These are phyloP conservation scores for Lasiurus borealis DNA, from an alignment of 2,113 vertebrate genomes.

Conservation along the genomic window DNA sequence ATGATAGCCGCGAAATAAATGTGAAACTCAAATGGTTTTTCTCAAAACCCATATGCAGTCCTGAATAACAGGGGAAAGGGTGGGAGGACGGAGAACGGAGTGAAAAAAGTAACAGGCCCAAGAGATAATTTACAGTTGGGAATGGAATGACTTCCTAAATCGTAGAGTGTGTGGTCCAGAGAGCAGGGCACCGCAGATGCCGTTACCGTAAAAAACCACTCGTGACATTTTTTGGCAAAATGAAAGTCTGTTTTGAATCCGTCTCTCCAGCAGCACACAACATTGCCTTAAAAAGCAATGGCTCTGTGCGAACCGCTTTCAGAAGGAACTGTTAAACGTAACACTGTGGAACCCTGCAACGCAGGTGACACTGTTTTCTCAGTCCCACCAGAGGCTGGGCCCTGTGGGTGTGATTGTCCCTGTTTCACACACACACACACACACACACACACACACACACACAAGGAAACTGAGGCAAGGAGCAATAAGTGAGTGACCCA, in stretches of 20 bases:
- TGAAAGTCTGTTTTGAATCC: slow-evolving; percentile 62
- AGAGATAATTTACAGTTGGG: slow-evolving; percentile 46
- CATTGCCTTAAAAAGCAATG: slow-evolving; percentile 44
- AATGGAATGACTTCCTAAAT: slow-evolving; percentile 55
- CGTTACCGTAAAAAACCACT: slow-evolving; percentile 37
- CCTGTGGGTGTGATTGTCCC: not conserved
- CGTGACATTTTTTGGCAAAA: not conserved
- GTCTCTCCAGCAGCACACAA: not conserved
- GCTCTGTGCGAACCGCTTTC: not conserved
- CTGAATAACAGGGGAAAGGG: slow-evolving; percentile 48
- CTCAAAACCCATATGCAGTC: slow-evolving; percentile 5
- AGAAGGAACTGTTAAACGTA: not conserved
- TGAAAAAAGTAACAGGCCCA: slow-evolving; percentile 62
- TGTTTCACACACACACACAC: not conserved
- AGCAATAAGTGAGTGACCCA: not conserved
- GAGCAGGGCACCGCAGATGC: slow-evolving; percentile 37
- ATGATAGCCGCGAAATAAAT: slow-evolving; percentile 77
- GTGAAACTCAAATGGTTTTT: slow-evolving; percentile 82
- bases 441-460: too few relatives aligned
- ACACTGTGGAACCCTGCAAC: not conserved
- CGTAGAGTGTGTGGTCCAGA: slow-evolving; percentile 5
- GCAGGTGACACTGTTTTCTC: not conserved
- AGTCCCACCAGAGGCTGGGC: not conserved
- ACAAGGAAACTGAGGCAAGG: not conserved
- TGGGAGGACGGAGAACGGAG: slow-evolving; percentile 51